Evolutionary conservation across 2,888 invertebrate genomes (phyloP).

Genomic region (Eristalis tenax): DNA sequence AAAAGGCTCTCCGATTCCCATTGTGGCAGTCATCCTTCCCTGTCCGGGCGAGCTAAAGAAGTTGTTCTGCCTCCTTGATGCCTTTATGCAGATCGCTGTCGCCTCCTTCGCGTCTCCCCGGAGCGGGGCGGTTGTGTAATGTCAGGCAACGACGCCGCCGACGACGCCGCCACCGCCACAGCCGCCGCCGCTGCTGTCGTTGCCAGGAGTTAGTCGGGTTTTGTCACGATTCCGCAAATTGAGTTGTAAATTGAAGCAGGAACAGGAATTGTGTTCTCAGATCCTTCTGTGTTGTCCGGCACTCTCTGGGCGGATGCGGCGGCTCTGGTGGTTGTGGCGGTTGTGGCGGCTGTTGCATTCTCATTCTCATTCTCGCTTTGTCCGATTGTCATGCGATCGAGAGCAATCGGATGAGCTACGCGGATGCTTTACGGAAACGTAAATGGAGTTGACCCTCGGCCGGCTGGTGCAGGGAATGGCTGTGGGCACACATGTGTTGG

Average conservation of each 20-base stretch:
- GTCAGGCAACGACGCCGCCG: constrained; percentile 15
- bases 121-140: background rate
- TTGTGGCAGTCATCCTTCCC: constrained; percentile 37
- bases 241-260: constrained; percentile 69
- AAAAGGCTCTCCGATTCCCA: constrained; percentile 40
- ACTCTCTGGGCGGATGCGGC: constrained; percentile 21
- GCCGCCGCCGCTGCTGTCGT: background rate
- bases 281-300: constrained; percentile 25
- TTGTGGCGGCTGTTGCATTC: constrained; percentile 38
- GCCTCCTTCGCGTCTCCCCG: background rate
- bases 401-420: constrained; percentile 40
- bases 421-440: background rate
- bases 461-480: background rate
- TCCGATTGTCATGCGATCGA: constrained; percentile 61
- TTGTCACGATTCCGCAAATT: constrained; percentile 69
- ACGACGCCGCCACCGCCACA: background rate
- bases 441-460: constrained; percentile 36
- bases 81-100: constrained; percentile 61
- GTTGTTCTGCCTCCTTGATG: constrained; percentile 47
- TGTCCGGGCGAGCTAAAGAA: constrained; percentile 33
- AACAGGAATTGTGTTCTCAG: constrained; percentile 52
- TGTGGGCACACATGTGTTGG: background rate
- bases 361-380: constrained; percentile 59
- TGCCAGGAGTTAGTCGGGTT: constrained; percentile 60
- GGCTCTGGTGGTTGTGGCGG: no score